phyloP scores from a whole-genome alignment of 2,113 vertebrate species.

The Ia io region DNA sequence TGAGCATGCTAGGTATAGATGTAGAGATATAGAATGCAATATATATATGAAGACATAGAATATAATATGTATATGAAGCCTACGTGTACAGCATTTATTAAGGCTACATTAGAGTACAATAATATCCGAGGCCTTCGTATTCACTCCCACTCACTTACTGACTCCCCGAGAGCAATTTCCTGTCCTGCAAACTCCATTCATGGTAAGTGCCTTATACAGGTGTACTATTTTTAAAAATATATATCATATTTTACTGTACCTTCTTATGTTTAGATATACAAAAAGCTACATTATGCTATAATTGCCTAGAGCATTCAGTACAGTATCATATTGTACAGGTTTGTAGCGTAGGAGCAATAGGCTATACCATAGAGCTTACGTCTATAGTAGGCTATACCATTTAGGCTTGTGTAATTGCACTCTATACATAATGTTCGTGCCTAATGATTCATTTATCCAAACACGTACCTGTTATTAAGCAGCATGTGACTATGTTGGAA shows the following conservation, averaged over 20 bases:
- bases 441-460: not conserved
- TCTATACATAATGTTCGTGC: not conserved
- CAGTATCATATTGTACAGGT: no score
- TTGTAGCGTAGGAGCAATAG: not conserved
- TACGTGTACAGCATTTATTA: not conserved
- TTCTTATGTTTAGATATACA: not conserved
- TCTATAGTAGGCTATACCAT: not conserved
- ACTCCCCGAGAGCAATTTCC: not conserved
- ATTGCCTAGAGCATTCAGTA: not conserved
- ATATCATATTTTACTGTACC: not conserved
- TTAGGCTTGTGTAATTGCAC: not conserved
- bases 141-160: not conserved
- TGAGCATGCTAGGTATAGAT: not conserved
- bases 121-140: not conserved
- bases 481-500: not conserved
- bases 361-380: not conserved
- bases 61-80: not conserved
- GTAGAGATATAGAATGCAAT: not conserved
- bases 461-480: not conserved
- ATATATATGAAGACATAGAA: not conserved
- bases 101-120: not conserved
- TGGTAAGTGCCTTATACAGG: not conserved
- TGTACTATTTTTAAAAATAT: not conserved
- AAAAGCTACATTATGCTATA: not conserved
- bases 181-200: not conserved